phyloP scores from a whole-genome alignment of 2,797 vertebrate genomes.

The Gambusia yucatana region DNA sequence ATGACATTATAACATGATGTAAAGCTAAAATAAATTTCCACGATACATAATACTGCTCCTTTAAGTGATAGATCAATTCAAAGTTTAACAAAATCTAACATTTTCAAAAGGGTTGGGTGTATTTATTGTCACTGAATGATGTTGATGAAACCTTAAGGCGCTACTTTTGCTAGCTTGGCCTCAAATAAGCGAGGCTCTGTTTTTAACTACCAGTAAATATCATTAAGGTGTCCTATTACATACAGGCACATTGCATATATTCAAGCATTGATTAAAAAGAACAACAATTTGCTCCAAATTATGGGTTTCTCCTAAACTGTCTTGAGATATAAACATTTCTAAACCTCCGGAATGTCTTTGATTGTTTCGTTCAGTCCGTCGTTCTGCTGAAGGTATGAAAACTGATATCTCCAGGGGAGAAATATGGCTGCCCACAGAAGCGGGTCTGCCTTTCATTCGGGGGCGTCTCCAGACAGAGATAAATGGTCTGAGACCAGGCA shows the following conservation, averaged over 20 bases:
- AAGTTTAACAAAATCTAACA: background rate
- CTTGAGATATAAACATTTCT: conserved; percentile 42
- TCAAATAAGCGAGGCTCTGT: background rate
- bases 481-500: conserved; percentile 66
- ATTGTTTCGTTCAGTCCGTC: conserved; percentile 52
- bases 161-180: too few species aligned
- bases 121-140: background rate
- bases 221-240: conserved; percentile 21
- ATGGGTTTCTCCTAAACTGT: conserved; percentile 38
- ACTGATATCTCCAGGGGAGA: conserved; percentile 68
- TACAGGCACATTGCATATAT: conserved; percentile 39
- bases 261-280: conserved; percentile 31
- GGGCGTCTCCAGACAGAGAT: conserved; percentile 63
- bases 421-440: conserved; percentile 60
- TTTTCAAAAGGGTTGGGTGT: background rate
- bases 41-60: too few species aligned
- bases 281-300: conserved; percentile 45
- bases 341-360: background rate
- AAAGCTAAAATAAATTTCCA: too few species aligned
- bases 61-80: background rate
- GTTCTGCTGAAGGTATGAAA: conserved; percentile 60
- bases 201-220: conserved; percentile 19
- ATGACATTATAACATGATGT: too few species aligned
- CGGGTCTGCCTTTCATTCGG: conserved; percentile 61
- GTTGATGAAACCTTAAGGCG: background rate